Base-by-base conservation (phyloP, 2,888 invertebrate genomes). In the Eupithecia tripunctaria region DNA sequence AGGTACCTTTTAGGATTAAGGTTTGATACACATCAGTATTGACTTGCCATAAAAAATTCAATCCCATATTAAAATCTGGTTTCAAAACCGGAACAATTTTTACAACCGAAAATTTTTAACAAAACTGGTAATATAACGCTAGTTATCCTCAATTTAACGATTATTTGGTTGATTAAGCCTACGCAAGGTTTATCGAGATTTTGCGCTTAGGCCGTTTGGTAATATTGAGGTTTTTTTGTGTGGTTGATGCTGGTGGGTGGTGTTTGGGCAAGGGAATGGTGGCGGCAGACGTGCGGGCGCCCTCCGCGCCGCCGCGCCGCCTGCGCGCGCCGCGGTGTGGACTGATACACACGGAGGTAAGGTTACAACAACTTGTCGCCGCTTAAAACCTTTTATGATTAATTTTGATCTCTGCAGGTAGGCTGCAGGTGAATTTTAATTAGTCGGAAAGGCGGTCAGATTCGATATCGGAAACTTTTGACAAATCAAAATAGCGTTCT, bases 241-340 rank as follows among this genome's bases (percentile, higher is more conserved):
- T 21, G 36, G 62, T 63, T 32, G 32, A 21, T 36, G 18, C 10
- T 29, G 29, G 8, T 60, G 60, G 62, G 65, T 75, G 62, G 71
- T 70, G 75, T 74, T 74, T 76, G 76, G 73, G 76, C 69, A 68
- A 56, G 74, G 84, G 32, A 88, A 87, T 89, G 88, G 87, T 86
- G 88, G 72, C 82, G 89, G 92, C 86, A 93, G 93, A 93, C 94
- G 88, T 84, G 81, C 91, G 93, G 94, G 93, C 94, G 94, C 94
- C 94, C 79, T 83, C 81, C 75, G 81, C 80, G 90, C 84, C 92
- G 91, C 90, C 91, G 89, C 84, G 88, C 89, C 82, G 90, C 89
- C 92, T 90, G 87, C 75, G 78, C 84, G 86, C 76, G 82, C 83
- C 86, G 86, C 80, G 71, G 82, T 82, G n/a, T n/a, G n/a, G 80